phyloP scores from a whole-genome alignment of 2,888 invertebrate species.

The Physocephala rufipes region DNA sequence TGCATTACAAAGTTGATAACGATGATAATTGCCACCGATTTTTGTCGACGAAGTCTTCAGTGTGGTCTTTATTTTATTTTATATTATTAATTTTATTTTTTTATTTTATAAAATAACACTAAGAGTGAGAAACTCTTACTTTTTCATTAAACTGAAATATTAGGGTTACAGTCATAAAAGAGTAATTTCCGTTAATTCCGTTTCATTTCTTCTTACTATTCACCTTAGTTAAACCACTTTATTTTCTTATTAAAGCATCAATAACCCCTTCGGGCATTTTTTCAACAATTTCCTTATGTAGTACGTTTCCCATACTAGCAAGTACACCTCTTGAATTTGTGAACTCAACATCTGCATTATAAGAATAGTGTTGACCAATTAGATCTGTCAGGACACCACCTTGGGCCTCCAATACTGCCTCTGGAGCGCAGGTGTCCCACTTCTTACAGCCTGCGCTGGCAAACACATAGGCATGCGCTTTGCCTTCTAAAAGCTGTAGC shows the following conservation, averaged over 20 bases:
- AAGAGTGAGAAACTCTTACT: no score
- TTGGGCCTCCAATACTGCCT: conserved; percentile 87
- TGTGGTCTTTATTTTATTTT: no score
- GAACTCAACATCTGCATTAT: conserved; percentile 71
- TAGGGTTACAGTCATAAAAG: no score
- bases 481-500: conserved; percentile 83
- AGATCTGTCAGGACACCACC: conserved; percentile 94
- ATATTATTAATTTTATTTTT: no score
- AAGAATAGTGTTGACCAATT: conserved; percentile 77
- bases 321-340: conserved; percentile 88
- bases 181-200: no score
- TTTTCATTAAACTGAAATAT: no score
- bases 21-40: no score
- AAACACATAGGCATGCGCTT: conserved; percentile 96
- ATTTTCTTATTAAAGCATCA: conserved; percentile 49
- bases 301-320: conserved; percentile 81
- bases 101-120: no score
- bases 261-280: conserved; percentile 78
- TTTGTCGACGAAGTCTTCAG: no score
- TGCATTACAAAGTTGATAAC: no score
- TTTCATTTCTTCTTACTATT: no score
- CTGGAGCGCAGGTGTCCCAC: conserved; percentile 99
- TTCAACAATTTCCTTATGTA: conserved; percentile 77
- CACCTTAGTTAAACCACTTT: no score
- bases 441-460: conserved; percentile 96